Base-by-base conservation (phyloP, 2,888 invertebrate species). In the Isotomurus palustris region DNA sequence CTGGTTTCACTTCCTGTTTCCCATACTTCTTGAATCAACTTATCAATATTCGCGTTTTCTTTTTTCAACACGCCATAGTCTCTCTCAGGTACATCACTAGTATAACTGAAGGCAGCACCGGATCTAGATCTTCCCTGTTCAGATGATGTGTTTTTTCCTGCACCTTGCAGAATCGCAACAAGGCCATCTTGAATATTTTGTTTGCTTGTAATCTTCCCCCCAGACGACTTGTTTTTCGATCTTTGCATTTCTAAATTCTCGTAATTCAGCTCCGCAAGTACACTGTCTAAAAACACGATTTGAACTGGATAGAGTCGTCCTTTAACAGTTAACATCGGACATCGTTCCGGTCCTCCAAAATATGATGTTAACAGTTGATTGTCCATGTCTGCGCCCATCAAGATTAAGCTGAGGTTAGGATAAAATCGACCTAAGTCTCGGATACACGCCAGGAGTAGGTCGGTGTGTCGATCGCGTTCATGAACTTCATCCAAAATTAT, bases 371-470 rank as follows among this genome's bases (percentile, higher is more conserved):
- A 90, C 63, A 90, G 82, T 56, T 83, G 80, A 43, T 87, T 83
- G 73, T 96, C 91, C 75, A 93, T 83, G 0, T 94, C 91, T 12
- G 96, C 96, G 2, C 95, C 95, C 95, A 97, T 96, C 43, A 97
- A 81, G 45, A 97, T 81, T 0, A 96, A 76, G 72, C 86, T 86
- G 21, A 95, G 78, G 59, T 87, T 81, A 64, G 84, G 83, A 73
- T 83, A 84, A 47, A 82, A 79, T 1, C 14, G 5, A 2, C 81
- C 78, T 40, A 93, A 74, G 73, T 91, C 88, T 38, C 87, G 82
- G 51, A 96, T 77, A 3, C 88, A 87, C 58, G 93, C 88, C 59
- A 97, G 78, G 41, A 96, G 80, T 76, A 96, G 95, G 77, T 97
- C 97, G 49, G 90, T 88, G 74, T 91, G 86, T 73, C 89, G 84